phyloP scores from a whole-genome alignment of 2,113 vertebrate species.

The Hippopotamus amphibius region DNA sequence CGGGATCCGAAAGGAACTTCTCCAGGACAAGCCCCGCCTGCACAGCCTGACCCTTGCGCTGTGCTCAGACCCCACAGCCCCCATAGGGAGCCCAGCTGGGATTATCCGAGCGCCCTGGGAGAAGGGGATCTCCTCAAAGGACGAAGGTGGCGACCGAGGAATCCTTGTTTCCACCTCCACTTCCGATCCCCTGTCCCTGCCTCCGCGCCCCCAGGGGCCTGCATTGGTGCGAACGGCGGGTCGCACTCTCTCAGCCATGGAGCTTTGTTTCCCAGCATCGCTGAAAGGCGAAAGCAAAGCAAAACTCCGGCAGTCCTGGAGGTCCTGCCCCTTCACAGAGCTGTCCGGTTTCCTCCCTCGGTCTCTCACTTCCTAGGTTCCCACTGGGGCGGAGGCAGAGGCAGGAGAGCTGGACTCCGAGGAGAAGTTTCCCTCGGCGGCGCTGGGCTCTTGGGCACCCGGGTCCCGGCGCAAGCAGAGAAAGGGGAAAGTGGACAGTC shows the following conservation, averaged over 20 bases:
- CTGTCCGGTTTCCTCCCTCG: fast-evolving
- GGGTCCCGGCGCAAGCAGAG: background rate
- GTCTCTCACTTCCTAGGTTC: background rate
- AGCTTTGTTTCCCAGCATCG: background rate
- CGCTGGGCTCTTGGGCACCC: background rate
- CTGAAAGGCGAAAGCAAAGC: background rate
- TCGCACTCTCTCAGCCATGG: fast-evolving
- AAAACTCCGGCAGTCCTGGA: background rate
- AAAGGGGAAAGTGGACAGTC: fast-evolving
- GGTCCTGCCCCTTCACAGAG: background rate
- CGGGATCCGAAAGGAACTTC: background rate
- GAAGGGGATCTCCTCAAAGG: background rate
- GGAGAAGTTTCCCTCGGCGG: background rate
- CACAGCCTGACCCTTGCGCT: background rate
- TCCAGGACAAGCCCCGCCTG: background rate
- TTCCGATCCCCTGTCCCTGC: fast-evolving
- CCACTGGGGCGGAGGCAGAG: background rate
- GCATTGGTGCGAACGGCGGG: background rate
- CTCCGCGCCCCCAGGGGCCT: background rate
- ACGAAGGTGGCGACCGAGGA: fast-evolving
- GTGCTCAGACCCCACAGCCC: background rate
- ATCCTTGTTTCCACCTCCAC: background rate
- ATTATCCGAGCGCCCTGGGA: background rate
- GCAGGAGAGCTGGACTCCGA: background rate
- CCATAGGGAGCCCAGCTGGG: background rate